Base-by-base conservation (phyloP, 2,888 invertebrate species). In the Eugnorisma glareosa region DNA sequence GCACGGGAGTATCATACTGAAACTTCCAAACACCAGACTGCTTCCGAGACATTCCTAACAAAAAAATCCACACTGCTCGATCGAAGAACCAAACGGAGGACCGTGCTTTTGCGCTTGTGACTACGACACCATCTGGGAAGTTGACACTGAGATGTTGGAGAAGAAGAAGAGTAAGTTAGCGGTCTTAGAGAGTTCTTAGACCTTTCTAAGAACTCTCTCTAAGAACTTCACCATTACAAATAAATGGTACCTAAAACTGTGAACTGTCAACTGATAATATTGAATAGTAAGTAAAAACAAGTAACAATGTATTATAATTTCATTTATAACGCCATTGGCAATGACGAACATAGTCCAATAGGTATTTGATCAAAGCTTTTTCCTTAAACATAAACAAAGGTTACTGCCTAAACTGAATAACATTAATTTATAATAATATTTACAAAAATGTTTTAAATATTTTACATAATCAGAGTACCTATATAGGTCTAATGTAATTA, bases 331-430 rank as follows among this genome's bases (percentile, higher is more conserved):
- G 40, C 75, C 40, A 40, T 31, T 40, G 5, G 8, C 24, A 35
- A 13, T 61, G 61, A 48, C 48, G 35, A 61, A 40, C n/a, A 31
- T 54, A 40, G 2, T 35, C 48, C 18, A 28, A 28, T 43, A 51
- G 18, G 4, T 11, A 35, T 73, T 48, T 48, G 4, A 31, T 40
- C 0, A 54, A 24, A 35, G 6, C 4, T 31, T 64, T 77, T 81
- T 81, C 77, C 81, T 78, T 13, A 81, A 54, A 63, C 28, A 28
- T 48, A n/a, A 6, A 31, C 15, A 59, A 31, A 57, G 13, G 35
- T 35, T 28, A 51, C 40, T 28, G 4, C 28, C 28, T 63, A 51
- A 61, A 35, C 11, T 0, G 2, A 48, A 59, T 35, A 15, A 59
- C n/a, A 37, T 59, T n/a, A n/a, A n/a, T n/a, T 37, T 40, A 64